Evolutionary conservation across 2,113 vertebrate species (phyloP), one percentile per base, ranked within the genome.

Genomic region (Boulengerochromis microlepis): DNA sequence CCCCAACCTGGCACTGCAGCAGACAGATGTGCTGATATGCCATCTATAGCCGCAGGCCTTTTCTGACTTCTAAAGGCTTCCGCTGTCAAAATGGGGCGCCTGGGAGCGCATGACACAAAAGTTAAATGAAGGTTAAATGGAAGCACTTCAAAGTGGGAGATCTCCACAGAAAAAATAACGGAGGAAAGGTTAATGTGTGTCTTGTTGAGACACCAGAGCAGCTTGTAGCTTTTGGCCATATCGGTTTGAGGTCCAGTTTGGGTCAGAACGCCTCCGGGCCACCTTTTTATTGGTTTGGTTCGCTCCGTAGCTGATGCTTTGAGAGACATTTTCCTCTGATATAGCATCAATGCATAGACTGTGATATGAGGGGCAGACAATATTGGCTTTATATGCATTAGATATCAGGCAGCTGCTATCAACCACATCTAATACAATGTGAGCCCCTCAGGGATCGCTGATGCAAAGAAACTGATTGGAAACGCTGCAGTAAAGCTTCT

Each of bases 51-150:
- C 96, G 29, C 90, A 5, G 95, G 95, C 94, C 80, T 89, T 94
- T 92, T 89, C 92, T 89, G 85, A 95, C 91, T 94, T 96, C 95
- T 96, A 94, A 95, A 96, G 95, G 92, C 94, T 93, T 92, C 91
- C 38, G 78, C 93, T 95, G 93, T 93, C 95, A 94, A 83, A 94
- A 91, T 64, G 89, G 83, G 85, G 90, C 88, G 81, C 92, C 85
- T 38, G 93, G 93, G 95, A 95, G 90, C 1, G 57, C 92, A 86
- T 85, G 92, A 94, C 95, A 94, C 94, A 87, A 93, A 95, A 94
- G 95, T 95, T 93, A 86, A 94, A 96, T 93, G 94, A 95, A 96
- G 96, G 95, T 96, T 97, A 96, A 96, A 95, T 91, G 94, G 94
- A 94, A 89, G 92, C 94, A 93, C 95, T 96, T 96, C 92, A 96